These are phyloP conservation scores for Xiphophorus maculatus DNA, from an alignment of 2,113 vertebrate species.

Conservation along the genomic window DNA sequence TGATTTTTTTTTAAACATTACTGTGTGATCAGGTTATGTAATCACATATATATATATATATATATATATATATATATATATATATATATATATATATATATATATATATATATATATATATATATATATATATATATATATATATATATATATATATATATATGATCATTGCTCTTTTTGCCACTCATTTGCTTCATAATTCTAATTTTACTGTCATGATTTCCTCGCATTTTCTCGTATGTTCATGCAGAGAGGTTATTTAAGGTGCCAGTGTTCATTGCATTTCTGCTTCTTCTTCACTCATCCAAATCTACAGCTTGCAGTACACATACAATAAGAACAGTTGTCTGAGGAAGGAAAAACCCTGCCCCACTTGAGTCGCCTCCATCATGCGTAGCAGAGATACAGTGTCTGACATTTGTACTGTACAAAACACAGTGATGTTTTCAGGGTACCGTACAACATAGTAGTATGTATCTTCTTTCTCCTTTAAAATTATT, in stretches of 20 bases:
- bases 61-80: no score
- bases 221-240: background rate
- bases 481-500: constrained; percentile 19
- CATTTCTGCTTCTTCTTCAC: background rate
- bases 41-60: no score
- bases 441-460: constrained; percentile 26
- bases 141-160: no score
- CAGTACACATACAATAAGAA: constrained; percentile 5
- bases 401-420: constrained; percentile 42
- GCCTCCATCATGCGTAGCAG: constrained; percentile 18
- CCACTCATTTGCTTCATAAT: background rate
- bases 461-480: constrained; percentile 32
- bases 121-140: no score
- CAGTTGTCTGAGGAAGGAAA: constrained; percentile 30
- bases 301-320: constrained; percentile 1
- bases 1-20: background rate
- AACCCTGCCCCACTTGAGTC: constrained; percentile 50
- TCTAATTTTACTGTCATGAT: background rate
- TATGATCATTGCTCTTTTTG: background rate
- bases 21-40: background rate
- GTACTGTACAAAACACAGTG: background rate
- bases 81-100: no score
- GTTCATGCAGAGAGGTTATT: background rate
- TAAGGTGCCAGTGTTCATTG: background rate
- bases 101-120: no score